A percentile compares a stretch with the other conserved stretches of the same genome.
phyloP scores from a whole-genome alignment of 2,888 invertebrate species.

The Callinectes sapidus region DNA sequence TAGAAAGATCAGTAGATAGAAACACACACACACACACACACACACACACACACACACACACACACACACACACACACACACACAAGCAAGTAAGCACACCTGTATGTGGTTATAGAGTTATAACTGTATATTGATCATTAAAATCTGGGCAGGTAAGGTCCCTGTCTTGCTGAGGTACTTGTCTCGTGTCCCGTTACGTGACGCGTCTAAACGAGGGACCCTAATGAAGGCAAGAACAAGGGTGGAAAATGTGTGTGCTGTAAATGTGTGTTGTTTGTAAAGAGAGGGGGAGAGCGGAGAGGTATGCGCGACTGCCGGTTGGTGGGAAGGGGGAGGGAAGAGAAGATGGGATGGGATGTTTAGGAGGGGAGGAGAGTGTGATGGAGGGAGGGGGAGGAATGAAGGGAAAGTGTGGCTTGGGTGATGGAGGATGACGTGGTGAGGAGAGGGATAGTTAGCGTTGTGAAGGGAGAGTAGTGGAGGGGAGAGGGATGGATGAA shows the following conservation, averaged over 20 bases:
- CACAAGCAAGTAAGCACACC: background rate
- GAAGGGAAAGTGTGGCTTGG: background rate
- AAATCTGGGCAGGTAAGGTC: constrained; percentile 34
- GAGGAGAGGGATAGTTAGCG: background rate
- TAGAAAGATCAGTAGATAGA: too few relatives aligned
- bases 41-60: too few relatives aligned
- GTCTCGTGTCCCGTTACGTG: constrained; percentile 29
- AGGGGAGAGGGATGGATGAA: background rate
- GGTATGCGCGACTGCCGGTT: background rate
- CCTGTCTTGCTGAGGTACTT: background rate
- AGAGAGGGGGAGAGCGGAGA: background rate
- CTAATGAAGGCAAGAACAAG: constrained; percentile 32
- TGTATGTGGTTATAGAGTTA: background rate
- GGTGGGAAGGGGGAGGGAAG: background rate
- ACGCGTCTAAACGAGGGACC: background rate
- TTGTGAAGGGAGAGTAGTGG: background rate
- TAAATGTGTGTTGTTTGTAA: constrained; percentile 11
- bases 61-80: background rate
- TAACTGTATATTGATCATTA: background rate
- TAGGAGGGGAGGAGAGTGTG: background rate
- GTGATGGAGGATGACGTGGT: background rate
- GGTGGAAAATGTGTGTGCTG: constrained; percentile 22
- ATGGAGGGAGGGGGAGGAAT: background rate
- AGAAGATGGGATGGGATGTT: background rate
- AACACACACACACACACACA: too few relatives aligned